Evolutionary conservation across 2,888 invertebrate genomes (phyloP), one percentile per base, ranked within the genome.

Genomic region (Phortica magna): DNA sequence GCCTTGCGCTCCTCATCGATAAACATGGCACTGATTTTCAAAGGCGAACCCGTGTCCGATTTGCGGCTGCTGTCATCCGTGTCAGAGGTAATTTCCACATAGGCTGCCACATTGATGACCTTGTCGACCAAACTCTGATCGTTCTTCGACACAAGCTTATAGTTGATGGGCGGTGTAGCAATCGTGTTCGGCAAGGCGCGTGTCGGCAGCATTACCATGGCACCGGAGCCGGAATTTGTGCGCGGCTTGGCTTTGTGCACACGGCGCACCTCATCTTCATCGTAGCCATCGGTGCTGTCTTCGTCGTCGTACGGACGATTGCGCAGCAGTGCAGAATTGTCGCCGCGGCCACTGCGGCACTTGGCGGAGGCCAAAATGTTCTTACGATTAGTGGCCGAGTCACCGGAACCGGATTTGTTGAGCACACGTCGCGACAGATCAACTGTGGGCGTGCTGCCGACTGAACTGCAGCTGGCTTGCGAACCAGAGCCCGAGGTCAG

Each of bases 351-450:
- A 90, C 96, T 96, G 86, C 97, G 94, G 89, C 96, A 96, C 91
- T 96, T 95, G 0, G 97, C 96, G 70, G 96, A 97, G 31, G 97
- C 96, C 73, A 97, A 93, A 82, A 97, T 97, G 90, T 97, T 97
- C 91, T 96, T 96, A 74, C 97, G 94, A 90, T 97, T 97, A 14
- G 88, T 82, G 1, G 96, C 96, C 6, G 76, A 7, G 75, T 64
- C 57, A 76, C 64, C 6, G 79, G 80, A 9, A 74, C 76, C 55
- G 72, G 82, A 82, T 41, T 82, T 94, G 91, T 96, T 97, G 73
- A 96, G 93, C 83, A 96, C 94, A 83, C 96, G 93, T 83, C 93
- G 94, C 92, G 93, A 94, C 83, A 94, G 93, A 86, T 94, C 94
- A 87, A 94, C 94, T 79, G 94, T 93, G 82, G 94, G 94, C 84